Evolutionary conservation across 2,797 vertebrate species (phyloP).

Genomic region (Enteromius anoplus): DNA sequence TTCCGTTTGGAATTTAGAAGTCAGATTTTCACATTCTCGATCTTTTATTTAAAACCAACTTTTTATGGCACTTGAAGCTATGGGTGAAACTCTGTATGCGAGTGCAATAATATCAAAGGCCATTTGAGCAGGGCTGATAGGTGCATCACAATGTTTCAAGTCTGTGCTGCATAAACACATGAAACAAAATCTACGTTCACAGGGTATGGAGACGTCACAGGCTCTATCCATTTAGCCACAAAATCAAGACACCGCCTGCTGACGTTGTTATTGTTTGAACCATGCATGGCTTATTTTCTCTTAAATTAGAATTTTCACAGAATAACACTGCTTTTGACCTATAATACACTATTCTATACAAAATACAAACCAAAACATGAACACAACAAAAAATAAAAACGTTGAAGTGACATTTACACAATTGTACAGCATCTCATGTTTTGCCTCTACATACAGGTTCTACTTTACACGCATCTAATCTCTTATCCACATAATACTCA

Average conservation of each 20-base stretch:
- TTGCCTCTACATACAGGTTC: conserved; percentile 71
- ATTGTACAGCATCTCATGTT: conserved; percentile 79
- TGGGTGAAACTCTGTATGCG: conserved; percentile 57
- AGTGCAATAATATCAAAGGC: conserved; percentile 72
- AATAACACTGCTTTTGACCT: conserved; percentile 87
- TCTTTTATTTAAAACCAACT: conserved; percentile 50
- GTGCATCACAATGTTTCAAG: conserved; percentile 72
- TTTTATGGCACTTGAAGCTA: conserved; percentile 72
- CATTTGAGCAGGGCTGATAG: conserved; percentile 68
- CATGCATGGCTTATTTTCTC: conserved; percentile 80
- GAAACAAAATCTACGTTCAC: conserved; percentile 65
- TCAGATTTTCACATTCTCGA: conserved; percentile 67
- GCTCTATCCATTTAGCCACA: conserved; percentile 66
- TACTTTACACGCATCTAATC: conserved; percentile 72
- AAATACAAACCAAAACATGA: conserved; percentile 64
- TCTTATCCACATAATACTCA: conserved; percentile 68
- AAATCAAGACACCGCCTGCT: conserved; percentile 64
- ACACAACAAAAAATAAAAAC: conserved; percentile 68
- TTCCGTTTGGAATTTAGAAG: conserved; percentile 73
- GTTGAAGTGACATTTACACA: conserved; percentile 79
- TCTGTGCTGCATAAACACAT: conserved; percentile 67
- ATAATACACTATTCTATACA: conserved; percentile 89
- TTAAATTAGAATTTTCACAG: conserved; percentile 87
- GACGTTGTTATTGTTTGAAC: conserved; percentile 68
- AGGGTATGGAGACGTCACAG: conserved; percentile 67